Evolutionary conservation across 2,113 vertebrate species (phyloP).

Genomic region (Philantomba maxwellii): DNA sequence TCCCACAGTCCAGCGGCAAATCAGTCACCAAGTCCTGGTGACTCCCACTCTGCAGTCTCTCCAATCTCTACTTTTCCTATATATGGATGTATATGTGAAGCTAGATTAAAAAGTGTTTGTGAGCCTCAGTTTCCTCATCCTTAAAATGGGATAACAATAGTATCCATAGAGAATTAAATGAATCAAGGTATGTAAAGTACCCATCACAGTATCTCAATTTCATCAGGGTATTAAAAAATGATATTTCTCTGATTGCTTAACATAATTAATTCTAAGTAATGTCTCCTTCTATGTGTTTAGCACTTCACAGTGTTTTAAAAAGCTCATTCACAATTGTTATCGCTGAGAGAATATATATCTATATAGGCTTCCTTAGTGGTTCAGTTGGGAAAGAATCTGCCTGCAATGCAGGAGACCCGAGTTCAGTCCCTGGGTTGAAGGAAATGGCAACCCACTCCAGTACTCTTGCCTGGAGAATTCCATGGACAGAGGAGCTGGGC

Average conservation of each 20-base stretch:
- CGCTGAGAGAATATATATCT: neutral
- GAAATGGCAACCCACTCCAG: neutral
- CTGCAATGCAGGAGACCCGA: neutral
- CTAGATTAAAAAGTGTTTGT: neutral
- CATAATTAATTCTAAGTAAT: slow-evolving; percentile 3
- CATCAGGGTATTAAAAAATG: neutral
- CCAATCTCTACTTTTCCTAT: neutral
- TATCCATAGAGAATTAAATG: neutral
- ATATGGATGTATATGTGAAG: neutral
- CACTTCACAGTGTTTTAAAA: neutral
- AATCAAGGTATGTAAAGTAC: neutral
- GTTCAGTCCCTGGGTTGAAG: neutral
- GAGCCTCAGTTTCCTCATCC: neutral
- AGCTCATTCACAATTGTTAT: neutral
- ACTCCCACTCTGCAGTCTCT: neutral
- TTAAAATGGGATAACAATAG: neutral
- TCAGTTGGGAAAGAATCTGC: neutral
- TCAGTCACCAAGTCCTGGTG: neutral
- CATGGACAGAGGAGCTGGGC: neutral
- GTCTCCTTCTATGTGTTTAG: neutral
- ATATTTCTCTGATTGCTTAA: neutral
- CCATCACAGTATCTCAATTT: neutral
- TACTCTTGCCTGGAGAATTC: neutral
- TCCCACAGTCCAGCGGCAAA: neutral
- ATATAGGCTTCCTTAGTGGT: neutral